phyloP scores from a whole-genome alignment of 2,888 invertebrate genomes.

The Chydorus sphaericus region DNA sequence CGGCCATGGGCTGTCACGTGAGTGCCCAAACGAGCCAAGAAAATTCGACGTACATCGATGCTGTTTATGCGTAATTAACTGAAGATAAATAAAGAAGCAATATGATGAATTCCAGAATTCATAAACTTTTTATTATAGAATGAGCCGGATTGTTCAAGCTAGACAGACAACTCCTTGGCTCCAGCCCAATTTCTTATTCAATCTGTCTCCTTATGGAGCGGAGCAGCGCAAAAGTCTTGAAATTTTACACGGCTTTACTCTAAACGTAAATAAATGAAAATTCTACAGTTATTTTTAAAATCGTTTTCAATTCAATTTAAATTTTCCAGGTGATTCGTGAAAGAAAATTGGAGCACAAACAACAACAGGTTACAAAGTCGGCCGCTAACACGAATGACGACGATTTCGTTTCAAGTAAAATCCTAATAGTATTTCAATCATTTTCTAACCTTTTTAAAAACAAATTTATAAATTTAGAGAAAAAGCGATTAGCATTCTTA shows the following conservation, averaged over 20 bases:
- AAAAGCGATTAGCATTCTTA: conserved; percentile 26
- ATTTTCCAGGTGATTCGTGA: neutral
- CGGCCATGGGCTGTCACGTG: conserved; percentile 33
- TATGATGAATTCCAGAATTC: no score
- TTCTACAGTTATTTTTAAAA: neutral
- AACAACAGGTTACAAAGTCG: neutral
- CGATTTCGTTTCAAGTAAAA: neutral
- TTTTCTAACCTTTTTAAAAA: no score
- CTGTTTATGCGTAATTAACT: no score
- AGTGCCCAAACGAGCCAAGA: no score
- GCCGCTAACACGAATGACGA: neutral
- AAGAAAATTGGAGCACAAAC: neutral
- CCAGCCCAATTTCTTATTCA: conserved; percentile 16
- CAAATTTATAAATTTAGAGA: neutral
- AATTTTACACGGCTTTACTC: conserved; percentile 16
- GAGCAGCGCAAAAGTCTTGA: conserved; percentile 14
- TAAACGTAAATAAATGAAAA: neutral
- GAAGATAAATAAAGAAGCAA: no score
- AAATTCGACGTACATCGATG: no score
- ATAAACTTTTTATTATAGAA: no score
- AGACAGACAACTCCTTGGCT: conserved; percentile 16
- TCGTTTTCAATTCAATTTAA: neutral
- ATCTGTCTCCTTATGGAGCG: conserved; percentile 8
- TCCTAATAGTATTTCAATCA: neutral
- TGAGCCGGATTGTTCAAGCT: conserved; percentile 18